These are phyloP conservation scores for Maniola jurtina DNA, from an alignment of 1,140 invertebrate species.

Conservation along the genomic window DNA sequence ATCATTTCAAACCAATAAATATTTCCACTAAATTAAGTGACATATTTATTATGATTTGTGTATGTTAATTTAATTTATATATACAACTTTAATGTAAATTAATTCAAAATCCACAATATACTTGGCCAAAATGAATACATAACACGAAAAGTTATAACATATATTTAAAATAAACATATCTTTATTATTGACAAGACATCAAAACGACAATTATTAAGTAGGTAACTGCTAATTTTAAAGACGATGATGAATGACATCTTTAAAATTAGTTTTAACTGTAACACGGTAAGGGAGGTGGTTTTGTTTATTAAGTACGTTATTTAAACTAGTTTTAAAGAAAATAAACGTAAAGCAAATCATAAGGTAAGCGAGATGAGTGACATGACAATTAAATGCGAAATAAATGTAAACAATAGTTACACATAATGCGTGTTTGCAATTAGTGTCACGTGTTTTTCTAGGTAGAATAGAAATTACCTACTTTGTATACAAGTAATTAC, in stretches of 20 bases:
- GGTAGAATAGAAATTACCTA: background rate
- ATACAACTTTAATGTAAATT: no score
- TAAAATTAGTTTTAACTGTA: background rate
- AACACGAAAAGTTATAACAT: no score
- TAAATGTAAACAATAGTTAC: background rate
- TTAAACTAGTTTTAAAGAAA: background rate
- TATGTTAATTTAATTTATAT: no score
- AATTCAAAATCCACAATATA: no score
- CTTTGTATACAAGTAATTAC: background rate
- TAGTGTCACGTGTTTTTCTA: background rate
- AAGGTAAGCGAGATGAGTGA: background rate
- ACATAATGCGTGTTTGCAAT: background rate
- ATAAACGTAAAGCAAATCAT: background rate
- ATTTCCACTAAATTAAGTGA: slow-evolving; percentile 51
- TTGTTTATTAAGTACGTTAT: background rate
- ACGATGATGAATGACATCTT: background rate
- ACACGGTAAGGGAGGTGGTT: slow-evolving; percentile 2
- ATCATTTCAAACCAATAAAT: slow-evolving; percentile 48
- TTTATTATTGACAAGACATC: background rate
- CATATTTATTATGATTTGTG: slow-evolving; percentile 15
- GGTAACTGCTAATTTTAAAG: background rate
- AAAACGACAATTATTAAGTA: background rate
- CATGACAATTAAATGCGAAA: slow-evolving; percentile 1
- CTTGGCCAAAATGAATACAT: no score
- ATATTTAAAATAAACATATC: background rate